Evolutionary conservation across 2,797 vertebrate species (phyloP).

Genomic region (Propithecus perrieri): DNA sequence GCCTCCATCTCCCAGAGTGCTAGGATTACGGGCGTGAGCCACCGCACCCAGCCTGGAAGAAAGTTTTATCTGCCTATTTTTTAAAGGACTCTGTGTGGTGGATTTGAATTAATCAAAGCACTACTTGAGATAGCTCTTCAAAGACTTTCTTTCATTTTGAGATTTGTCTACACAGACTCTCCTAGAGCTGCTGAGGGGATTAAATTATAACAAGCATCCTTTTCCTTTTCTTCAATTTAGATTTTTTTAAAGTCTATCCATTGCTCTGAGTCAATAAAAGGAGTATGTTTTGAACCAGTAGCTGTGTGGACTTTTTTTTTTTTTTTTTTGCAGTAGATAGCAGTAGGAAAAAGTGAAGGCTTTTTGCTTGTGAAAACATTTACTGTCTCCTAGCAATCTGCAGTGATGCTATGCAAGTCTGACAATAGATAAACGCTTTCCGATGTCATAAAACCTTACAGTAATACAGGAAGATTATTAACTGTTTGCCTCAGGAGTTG

Average conservation of each 20-base stretch:
- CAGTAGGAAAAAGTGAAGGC: constrained; percentile 82
- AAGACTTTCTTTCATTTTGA: background rate
- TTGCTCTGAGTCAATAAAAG: constrained; percentile 18
- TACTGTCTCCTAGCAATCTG: constrained; percentile 85
- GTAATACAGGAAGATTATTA: constrained; percentile 65
- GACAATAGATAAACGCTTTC: constrained; percentile 78
- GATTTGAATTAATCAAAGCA: background rate
- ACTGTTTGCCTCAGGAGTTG: constrained; percentile 30
- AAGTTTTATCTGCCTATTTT: constrained; percentile 7
- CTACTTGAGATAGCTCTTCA: background rate
- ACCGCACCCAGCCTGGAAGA: background rate
- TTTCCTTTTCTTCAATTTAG: constrained; percentile 18
- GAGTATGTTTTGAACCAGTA: constrained; percentile 31
- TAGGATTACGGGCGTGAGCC: no score
- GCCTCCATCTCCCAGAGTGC: no score
- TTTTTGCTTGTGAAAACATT: constrained; percentile 84
- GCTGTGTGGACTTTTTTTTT: constrained; percentile 64
- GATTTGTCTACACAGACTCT: background rate
- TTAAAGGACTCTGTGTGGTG: background rate
- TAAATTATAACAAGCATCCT: constrained; percentile 6
- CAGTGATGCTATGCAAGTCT: constrained; percentile 77
- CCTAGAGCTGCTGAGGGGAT: background rate
- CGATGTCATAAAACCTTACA: constrained; percentile 72
- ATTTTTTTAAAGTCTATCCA: constrained; percentile 17
- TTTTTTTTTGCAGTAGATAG: constrained; percentile 68